Base-by-base conservation (phyloP, 2,888 invertebrate genomes). In the Caenorhabditis sp. region DNA sequence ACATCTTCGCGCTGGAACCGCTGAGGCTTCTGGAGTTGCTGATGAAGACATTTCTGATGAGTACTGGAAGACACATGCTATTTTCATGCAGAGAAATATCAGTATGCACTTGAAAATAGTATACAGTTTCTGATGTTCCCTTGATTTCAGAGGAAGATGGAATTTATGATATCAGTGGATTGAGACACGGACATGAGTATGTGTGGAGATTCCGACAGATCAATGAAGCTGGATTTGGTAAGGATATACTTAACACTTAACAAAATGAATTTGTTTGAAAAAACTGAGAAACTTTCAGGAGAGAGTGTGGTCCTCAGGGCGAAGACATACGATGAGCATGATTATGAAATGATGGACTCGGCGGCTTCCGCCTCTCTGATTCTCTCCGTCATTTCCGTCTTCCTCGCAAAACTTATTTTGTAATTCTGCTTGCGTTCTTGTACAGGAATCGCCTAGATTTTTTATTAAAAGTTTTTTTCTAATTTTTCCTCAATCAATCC, bases 221-320 rank as follows among this genome's bases (percentile, higher is more conserved):
- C 69, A 89, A 86, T 58, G 88, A 88, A 44, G 90, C 89, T 55
- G 90, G 90, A 61, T 85, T 81, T 40, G 89, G 90, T 69, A 51
- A 37, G 18, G 9, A 32, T 32, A 32, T 32, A n/a, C n/a, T n/a
- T n/a, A n/a, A n/a, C n/a, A n/a, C n/a, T n/a, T n/a, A n/a, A n/a
- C n/a, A n/a, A n/a, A n/a, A n/a, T n/a, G n/a, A n/a, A n/a, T n/a
- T n/a, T 37, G 11, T 24, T 67, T n/a, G 18, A 28, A 5, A 11
- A 28, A 11, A 55, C 3, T 44, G 20, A 11, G 4, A 15, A 15
- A 35, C n/a, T 79, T 65, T 20, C 58, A 79, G 79, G 82, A 24
- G 78, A 82, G 0, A 79, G 78, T 26, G 71, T 82, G n/a, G 78
- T 82, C 8, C 40, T 78, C 20, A 62, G 78, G 6, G 82, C 82